A percentile compares a stretch with the other conserved stretches of the same genome.
Evolutionary conservation across 2,797 vertebrate species (phyloP).

Genomic region (Harpagifer antarcticus): DNA sequence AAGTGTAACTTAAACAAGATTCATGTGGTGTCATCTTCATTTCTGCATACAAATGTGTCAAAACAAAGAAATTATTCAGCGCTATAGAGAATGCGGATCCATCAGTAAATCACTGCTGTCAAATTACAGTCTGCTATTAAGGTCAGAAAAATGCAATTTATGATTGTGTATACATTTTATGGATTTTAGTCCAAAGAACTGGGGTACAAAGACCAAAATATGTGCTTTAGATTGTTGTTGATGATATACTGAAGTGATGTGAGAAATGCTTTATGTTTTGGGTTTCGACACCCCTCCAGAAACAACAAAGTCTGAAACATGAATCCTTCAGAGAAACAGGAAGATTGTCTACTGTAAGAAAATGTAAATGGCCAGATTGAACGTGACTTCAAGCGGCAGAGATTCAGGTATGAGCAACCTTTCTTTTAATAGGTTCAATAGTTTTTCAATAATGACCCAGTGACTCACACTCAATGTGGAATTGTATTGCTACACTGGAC

Average conservation of each 20-base stretch:
- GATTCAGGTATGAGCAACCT: neutral
- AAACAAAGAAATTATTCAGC: slow-evolving; percentile 22
- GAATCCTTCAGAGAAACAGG: slow-evolving; percentile 7
- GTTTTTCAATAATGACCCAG: too few relatives aligned
- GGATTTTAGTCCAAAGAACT: slow-evolving; percentile 7
- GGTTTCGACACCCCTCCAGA: slow-evolving; percentile 5
- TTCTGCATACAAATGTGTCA: slow-evolving; percentile 46
- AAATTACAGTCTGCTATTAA: slow-evolving; percentile 9
- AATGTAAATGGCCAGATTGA: neutral
- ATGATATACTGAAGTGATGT: neutral
- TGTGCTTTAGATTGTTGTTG: neutral
- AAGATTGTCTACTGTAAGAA: neutral
- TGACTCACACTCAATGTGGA: too few relatives aligned
- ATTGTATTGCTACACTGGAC: too few relatives aligned
- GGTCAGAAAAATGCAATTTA: neutral
- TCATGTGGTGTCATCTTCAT: slow-evolving; percentile 27
- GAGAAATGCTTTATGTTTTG: slow-evolving; percentile 9
- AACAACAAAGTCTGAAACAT: slow-evolving; percentile 27
- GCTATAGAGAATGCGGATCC: neutral
- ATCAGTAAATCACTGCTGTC: slow-evolving; percentile 24
- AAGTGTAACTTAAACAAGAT: slow-evolving; percentile 43
- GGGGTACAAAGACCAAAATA: neutral
- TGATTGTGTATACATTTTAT: neutral
- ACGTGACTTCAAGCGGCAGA: neutral
- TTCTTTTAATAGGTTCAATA: too few relatives aligned